Conservation (phyloP, 2,113 vertebrate genomes). For the Aspidoscelis tigris region DNA sequence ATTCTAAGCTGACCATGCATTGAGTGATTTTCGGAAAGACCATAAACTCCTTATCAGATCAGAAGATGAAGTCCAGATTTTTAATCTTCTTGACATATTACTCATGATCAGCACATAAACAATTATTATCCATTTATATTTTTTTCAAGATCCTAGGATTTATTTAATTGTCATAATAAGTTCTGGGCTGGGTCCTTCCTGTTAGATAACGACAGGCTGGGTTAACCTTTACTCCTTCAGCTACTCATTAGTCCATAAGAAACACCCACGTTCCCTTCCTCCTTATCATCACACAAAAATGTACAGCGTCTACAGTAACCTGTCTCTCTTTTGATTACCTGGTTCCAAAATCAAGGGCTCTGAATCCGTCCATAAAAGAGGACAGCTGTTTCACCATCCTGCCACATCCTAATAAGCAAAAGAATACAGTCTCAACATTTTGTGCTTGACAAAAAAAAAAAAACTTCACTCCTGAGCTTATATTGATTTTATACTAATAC, state of each 20-base stretch:
- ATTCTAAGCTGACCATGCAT: background rate
- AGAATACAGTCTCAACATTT: background rate
- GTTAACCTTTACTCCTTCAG: background rate
- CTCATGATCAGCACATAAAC: background rate
- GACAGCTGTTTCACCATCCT: background rate
- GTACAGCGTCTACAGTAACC: background rate
- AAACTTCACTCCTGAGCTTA: background rate
- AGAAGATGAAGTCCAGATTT: background rate
- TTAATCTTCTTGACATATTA: background rate
- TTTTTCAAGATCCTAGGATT: constrained; percentile 14
- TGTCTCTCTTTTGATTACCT: background rate
- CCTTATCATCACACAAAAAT: background rate
- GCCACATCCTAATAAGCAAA: background rate
- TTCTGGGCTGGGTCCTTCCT: constrained; percentile 19
- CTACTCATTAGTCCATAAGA: constrained; percentile 15
- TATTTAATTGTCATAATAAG: constrained; percentile 28
- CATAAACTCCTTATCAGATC: background rate
- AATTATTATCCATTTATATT: background rate
- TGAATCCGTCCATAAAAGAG: background rate
- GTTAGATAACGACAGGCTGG: constrained; percentile 3
- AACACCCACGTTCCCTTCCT: background rate
- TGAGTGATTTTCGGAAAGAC: background rate
- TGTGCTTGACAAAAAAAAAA: background rate
- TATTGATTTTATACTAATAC: background rate
- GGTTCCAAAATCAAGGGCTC: background rate